A percentile compares a stretch with the other conserved stretches of the same genome.
Conservation (phyloP, 2,888 invertebrate genomes). For the Cheilosia vulpina region DNA sequence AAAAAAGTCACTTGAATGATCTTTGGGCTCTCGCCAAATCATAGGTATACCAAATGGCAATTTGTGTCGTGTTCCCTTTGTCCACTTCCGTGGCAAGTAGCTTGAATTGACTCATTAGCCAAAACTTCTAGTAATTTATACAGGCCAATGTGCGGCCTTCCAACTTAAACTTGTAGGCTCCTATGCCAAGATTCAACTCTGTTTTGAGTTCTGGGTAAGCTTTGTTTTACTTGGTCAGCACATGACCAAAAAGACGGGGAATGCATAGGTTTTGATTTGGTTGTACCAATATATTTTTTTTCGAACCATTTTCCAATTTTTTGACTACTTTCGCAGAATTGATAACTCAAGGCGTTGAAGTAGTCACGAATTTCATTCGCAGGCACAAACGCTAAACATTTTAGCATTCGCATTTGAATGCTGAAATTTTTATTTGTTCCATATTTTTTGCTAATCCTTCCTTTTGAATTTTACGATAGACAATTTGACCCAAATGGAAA, state of each 20-base stretch:
- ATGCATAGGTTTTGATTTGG: too few species aligned
- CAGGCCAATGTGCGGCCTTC: slow-evolving; percentile 15
- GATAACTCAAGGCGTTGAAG: slow-evolving; percentile 17
- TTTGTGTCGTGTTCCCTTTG: too few species aligned
- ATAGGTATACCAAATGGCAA: too few species aligned
- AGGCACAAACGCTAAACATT: slow-evolving; percentile 10
- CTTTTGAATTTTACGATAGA: neutral
- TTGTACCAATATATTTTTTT: slow-evolving; percentile 29
- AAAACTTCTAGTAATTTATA: slow-evolving; percentile 26
- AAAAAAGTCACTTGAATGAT: too few species aligned
- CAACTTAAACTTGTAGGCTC: slow-evolving; percentile 17
- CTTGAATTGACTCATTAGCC: neutral
- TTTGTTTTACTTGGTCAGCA: slow-evolving; percentile 14
- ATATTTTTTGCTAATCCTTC: neutral
- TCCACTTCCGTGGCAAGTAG: neutral
- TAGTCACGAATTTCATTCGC: slow-evolving; percentile 11
- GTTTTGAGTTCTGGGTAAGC: slow-evolving; percentile 36
- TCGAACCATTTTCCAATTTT: slow-evolving; percentile 24
- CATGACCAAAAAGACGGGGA: slow-evolving; percentile 25
- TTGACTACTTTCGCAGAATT: slow-evolving; percentile 15
- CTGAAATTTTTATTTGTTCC: neutral
- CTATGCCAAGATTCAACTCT: slow-evolving; percentile 28
- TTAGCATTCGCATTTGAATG: slow-evolving; percentile 24
- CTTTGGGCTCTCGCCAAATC: too few species aligned
- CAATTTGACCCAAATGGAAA: neutral